Base-by-base conservation (phyloP, 1,140 invertebrate genomes). In the Xylocopa sonorina region DNA sequence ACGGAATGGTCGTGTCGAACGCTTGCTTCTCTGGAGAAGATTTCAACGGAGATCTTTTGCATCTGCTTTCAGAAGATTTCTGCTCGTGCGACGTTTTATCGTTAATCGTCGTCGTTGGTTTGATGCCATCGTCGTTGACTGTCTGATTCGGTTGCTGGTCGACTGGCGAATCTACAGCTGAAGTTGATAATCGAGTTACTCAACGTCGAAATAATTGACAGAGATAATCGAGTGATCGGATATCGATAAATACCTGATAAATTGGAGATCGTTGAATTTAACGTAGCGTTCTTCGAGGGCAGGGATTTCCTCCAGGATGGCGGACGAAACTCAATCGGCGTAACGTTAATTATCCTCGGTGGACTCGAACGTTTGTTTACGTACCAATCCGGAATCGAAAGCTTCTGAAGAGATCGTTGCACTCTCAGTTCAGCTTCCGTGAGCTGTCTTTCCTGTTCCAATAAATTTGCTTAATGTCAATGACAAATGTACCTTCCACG, bases 351-450 rank as follows among this genome's bases (percentile, higher is more conserved):
- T 50, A 89, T 82, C 43, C 84, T 89, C 3, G 80, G 63, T 14
- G 88, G 62, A 21, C 50, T 85, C 0, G 81, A 75, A 27, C 63
- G 57, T 41, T 81, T 94, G 41, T 93, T 93, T 78, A 92, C 92
- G 87, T 94, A 94, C 94, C 94, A 95, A 34, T 94, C 94, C 1
- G 95, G 94, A 0, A 95, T 91, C 74, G 94, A 92, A 0, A 95
- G 90, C 64, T 93, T 94, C 82, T 94, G 89, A 32, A 95, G 85
- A 9, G 94, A 95, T 58, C 92, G 91, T 57, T 93, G 89, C 12
- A 95, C 93, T 32, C 94, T 90, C 46, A 95, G 85, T 89, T 95
- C 94, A 34, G 94, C 92, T 51, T 94, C 94, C 0, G 91, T 90
- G 57, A 92, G 43, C 86, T 88, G 57, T 62, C 83, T 72, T 24